Base-by-base conservation (phyloP, 1,140 invertebrate species). In the Bombus fervidus region DNA sequence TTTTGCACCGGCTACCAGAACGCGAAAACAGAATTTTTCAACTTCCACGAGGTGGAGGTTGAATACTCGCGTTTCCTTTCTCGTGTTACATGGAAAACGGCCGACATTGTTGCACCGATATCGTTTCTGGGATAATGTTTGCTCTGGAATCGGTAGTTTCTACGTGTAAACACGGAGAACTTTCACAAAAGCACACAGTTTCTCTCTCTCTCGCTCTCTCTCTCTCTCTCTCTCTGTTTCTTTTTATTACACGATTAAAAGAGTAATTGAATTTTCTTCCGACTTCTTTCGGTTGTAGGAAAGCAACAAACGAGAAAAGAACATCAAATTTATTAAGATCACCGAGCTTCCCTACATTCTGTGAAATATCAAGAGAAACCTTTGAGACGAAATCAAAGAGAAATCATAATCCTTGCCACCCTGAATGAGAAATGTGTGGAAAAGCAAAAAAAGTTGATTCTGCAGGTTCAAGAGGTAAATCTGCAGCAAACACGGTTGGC, bases 21-120 rank as follows among this genome's bases (percentile, higher is more conserved):
- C 69, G 39, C 39, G 69, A 31, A 31, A 73, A 47, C 41, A 43
- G 28, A 47, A 73, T 73, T 73, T 73, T 73, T 73, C 41, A 73
- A 73, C 71, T 73, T 73, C 8, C 41, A 43, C 41, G 2, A 8
- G 41, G 15, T 15, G 28, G 2, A 43, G 15, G 2, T 43, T 31
- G n/a, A 41, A 66, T 34, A 34, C 31, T 31, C 41, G 41, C 41
- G 71, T 73, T 73, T 73, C 71, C 39, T 73, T 73, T 72, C 71
- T 43, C 71, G 28, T 22, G 71, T 72, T 72, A 31, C 71, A 47
- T 18, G 28, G 71, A 18, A 73, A 43, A 73, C 41, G 71, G 8
- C 13, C 6, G 41, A 73, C 43, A 47, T 43, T 73, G 71, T 73
- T 31, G n/a, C 13, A 6, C 13, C 28, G 15, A 43, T 71, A 71